Conservation (phyloP, 2,113 vertebrate species). For the Cariama cristata region DNA sequence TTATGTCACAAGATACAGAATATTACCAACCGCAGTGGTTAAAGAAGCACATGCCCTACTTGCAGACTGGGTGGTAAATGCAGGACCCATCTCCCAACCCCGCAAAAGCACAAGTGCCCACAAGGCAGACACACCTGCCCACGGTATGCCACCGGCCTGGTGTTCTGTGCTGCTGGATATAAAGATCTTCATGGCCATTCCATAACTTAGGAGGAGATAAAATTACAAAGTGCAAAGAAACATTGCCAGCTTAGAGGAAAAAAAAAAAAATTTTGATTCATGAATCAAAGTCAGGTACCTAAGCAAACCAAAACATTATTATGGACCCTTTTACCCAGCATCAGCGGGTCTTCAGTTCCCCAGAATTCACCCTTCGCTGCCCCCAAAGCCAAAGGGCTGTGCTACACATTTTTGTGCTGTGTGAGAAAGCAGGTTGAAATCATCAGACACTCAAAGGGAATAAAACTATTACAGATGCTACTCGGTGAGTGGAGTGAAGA, state of each 20-base stretch:
- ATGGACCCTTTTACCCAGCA: neutral
- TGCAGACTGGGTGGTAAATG: neutral
- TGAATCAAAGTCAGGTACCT: neutral
- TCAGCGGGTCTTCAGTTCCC: neutral
- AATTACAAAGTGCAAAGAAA: neutral
- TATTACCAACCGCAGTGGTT: neutral
- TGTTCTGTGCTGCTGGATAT: too few relatives aligned
- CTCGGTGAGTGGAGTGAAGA: neutral
- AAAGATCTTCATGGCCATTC: neutral
- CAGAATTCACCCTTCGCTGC: neutral
- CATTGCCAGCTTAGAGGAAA: neutral
- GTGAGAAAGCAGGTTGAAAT: neutral
- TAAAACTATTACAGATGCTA: neutral
- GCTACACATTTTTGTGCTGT: neutral
- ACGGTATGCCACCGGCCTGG: rapidly evolving
- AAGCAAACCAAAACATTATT: neutral
- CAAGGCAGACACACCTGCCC: neutral
- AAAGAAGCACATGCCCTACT: neutral
- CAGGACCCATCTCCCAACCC: neutral
- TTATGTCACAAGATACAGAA: slow-evolving; percentile 55
- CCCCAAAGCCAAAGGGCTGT: neutral
- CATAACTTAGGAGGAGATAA: neutral
- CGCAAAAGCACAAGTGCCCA: neutral
- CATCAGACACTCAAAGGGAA: neutral
- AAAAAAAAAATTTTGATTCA: neutral